Percentiles rank a stretch among this genome's conserved stretches.
phyloP scores from a whole-genome alignment of 2,888 invertebrate species.

The Cryptus viduatorius region DNA sequence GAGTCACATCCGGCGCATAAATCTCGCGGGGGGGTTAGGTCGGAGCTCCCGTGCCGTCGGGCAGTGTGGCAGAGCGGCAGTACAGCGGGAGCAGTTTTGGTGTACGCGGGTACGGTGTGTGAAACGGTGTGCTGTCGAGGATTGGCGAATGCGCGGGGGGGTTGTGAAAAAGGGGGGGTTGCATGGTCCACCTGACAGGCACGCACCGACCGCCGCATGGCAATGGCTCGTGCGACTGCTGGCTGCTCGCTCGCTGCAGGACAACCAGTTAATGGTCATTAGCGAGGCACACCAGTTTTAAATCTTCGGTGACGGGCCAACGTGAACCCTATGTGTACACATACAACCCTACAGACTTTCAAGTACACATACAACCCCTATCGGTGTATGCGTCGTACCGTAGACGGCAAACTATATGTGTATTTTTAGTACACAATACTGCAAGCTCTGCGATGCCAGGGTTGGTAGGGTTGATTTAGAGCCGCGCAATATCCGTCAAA shows the following conservation, averaged over 20 bases:
- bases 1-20: slow-evolving; percentile 84
- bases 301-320: slow-evolving; percentile 77
- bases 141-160: slow-evolving; percentile 61
- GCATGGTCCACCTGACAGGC: slow-evolving; percentile 50
- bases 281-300: slow-evolving; percentile 80
- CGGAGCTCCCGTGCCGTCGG: slow-evolving; percentile 67
- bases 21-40: slow-evolving; percentile 79
- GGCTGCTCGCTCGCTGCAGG: slow-evolving; percentile 68
- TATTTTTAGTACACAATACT: slow-evolving; percentile 40
- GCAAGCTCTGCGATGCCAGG: slow-evolving; percentile 24
- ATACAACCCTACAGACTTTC: slow-evolving; percentile 6
- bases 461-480: slow-evolving; percentile 68
- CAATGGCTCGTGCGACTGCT: slow-evolving; percentile 52
- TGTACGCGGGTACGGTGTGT: slow-evolving; percentile 35
- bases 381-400: slow-evolving; percentile 2
- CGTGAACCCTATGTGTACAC: slow-evolving; percentile 67
- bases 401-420: slow-evolving; percentile 21
- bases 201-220: slow-evolving; percentile 61
- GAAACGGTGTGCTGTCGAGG: slow-evolving; percentile 61
- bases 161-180: slow-evolving; percentile 57
- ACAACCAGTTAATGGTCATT: slow-evolving; percentile 82
- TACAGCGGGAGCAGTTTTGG: slow-evolving; percentile 57
- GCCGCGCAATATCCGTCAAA: slow-evolving; percentile 69
- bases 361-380: slow-evolving; percentile 8
- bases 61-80: slow-evolving; percentile 54